phyloP scores from a whole-genome alignment of 2,113 vertebrate species.

The Theropithecus gelada region DNA sequence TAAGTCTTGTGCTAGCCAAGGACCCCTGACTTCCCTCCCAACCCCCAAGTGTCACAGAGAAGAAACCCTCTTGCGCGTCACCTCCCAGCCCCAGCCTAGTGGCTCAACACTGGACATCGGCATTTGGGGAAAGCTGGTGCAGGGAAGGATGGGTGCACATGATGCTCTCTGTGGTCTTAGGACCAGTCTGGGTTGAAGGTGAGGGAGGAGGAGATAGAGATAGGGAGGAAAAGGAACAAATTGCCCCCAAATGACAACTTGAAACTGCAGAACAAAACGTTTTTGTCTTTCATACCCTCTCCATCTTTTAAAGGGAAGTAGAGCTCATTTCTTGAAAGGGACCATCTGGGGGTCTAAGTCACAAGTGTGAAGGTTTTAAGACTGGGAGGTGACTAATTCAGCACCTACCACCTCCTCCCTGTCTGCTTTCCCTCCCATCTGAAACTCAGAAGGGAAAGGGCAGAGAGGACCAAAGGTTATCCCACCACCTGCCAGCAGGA shows the following conservation, averaged over 20 bases:
- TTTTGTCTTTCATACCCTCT: not conserved
- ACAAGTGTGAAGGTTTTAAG: slow-evolving; percentile 18
- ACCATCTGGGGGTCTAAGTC: not conserved
- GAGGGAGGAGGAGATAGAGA: not conserved
- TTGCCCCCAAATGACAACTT: not conserved
- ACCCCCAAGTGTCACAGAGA: not conserved
- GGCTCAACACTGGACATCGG: not conserved
- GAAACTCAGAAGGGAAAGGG: slow-evolving; percentile 61
- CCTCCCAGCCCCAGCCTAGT: not conserved
- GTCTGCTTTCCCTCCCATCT: slow-evolving; percentile 72
- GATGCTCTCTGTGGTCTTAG: not conserved
- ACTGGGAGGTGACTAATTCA: slow-evolving; percentile 19
- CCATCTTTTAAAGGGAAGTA: slow-evolving; percentile 14
- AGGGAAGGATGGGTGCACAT: not conserved
- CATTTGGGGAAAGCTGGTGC: not conserved
- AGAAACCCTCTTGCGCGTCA: not conserved
- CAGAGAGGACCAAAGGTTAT: not conserved
- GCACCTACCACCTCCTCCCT: slow-evolving; percentile 46
- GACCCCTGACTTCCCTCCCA: not conserved
- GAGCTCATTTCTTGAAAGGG: slow-evolving; percentile 37
- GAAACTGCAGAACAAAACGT: not conserved
- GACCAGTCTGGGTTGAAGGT: too few relatives aligned
- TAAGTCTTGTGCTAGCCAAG: not conserved
- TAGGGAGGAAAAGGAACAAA: slow-evolving; percentile 37
- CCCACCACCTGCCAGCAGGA: not conserved